Base-by-base conservation (phyloP, 2,888 invertebrate genomes). In the Rhagonycha lutea region DNA sequence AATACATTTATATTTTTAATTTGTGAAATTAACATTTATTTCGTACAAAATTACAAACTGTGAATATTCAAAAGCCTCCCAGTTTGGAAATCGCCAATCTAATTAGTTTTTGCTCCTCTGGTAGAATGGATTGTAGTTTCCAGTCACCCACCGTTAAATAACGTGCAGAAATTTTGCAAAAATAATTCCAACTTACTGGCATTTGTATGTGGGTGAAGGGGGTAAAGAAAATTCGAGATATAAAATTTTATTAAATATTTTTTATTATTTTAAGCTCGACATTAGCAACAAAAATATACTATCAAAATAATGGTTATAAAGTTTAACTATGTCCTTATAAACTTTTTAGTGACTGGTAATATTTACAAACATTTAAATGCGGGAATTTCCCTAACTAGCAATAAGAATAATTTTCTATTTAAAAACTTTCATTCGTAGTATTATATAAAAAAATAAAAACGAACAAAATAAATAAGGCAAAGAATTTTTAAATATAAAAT, bases 241-340 rank as follows among this genome's bases (percentile, higher is more conserved):
- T 9, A n/a, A n/a, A n/a, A n/a, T n/a, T 47, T n/a, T 47, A 47
- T 47, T 47, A 47, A 47, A 47, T 47, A 5, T 32, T n/a, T 65
- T 65, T 65, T 65, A 65, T 65, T 18, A 18, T 18, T 18, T 65
- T 65, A 65, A 65, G 63, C 63, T 65, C 26, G 24, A 24, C 26
- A 65, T 65, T 65, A 65, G 63, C 63, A 65, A 65, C 63, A 65
- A 65, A 65, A 65, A 65, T 65, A 65, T 65, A 65, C 26, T 65
- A n/a, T 65, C 26, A 65, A 65, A 65, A 65, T 65, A 65, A 65
- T 26, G 63, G 23, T 65, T 24, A 24, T 23, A n/a, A 65, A 65
- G 24, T 65, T 24, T 65, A 24, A 24, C 23, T 65, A 65, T 24
- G n/a, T 65, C 26, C 63, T 65, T 24, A 47, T 47, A 47, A 47